Conservation (phyloP, 2,113 vertebrate genomes). For the Orthonyx spaldingii region DNA sequence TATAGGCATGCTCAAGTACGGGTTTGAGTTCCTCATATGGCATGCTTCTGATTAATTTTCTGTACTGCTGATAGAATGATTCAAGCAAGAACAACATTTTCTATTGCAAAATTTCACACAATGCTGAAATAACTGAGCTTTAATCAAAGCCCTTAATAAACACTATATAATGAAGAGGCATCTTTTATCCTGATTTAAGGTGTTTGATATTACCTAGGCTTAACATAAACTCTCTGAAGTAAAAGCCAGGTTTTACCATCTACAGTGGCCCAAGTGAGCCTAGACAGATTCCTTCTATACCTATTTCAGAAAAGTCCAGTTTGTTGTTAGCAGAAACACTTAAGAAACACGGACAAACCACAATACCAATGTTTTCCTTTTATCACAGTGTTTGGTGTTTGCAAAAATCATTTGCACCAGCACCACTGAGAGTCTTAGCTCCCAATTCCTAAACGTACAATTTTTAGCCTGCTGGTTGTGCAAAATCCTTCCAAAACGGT, state of each 20-base stretch:
- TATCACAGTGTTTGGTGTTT: background rate
- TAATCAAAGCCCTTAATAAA: background rate
- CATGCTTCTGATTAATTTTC: background rate
- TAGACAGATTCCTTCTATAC: background rate
- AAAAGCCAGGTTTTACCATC: background rate
- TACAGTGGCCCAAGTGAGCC: background rate
- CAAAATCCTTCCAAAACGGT: background rate
- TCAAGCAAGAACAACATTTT: background rate
- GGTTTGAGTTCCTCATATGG: background rate
- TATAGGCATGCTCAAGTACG: background rate
- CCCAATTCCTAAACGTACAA: background rate
- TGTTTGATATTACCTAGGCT: background rate
- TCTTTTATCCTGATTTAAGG: background rate
- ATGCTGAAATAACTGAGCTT: background rate
- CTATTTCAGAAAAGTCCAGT: background rate
- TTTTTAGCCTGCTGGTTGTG: background rate
- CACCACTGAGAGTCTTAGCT: background rate
- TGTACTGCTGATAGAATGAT: background rate
- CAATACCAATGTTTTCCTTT: background rate
- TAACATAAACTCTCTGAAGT: background rate
- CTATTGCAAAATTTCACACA: background rate
- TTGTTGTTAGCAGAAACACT: background rate
- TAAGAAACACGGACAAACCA: background rate
- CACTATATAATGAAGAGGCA: background rate
- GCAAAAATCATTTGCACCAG: background rate